Evolutionary conservation across 1,140 invertebrate species (phyloP).

Genomic region (Drosophila kohkoa): DNA sequence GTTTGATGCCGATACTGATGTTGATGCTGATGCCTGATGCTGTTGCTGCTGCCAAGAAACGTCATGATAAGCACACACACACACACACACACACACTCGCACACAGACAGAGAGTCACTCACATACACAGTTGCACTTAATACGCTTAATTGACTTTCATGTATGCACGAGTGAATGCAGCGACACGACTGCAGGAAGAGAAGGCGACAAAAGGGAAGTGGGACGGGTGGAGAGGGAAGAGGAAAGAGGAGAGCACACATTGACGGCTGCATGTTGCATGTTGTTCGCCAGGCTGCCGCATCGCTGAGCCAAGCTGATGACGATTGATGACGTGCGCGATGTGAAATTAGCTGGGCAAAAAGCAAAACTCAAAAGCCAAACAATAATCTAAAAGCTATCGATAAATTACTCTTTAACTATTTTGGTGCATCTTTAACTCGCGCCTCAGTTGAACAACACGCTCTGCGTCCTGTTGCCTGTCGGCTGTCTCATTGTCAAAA

Average conservation of each 20-base stretch:
- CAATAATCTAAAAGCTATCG: constrained; percentile 6
- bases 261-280: constrained; percentile 45
- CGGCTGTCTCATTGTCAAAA: constrained; percentile 14
- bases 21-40: neutral
- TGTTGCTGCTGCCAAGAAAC: constrained; percentile 58
- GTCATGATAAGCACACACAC: constrained; percentile 68
- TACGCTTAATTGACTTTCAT: constrained; percentile 81
- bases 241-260: constrained; percentile 21
- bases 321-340: constrained; percentile 54
- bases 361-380: neutral
- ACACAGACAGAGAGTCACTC: constrained; percentile 13
- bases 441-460: neutral
- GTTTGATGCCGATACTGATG: constrained; percentile 57
- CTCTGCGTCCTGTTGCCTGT: neutral
- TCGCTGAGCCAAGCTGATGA: constrained; percentile 58
- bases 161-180: constrained; percentile 78
- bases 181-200: constrained; percentile 44
- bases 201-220: constrained; percentile 56
- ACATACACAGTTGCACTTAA: constrained; percentile 66
- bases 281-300: constrained; percentile 60
- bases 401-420: neutral
- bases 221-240: neutral
- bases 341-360: constrained; percentile 45
- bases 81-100: constrained; percentile 19
- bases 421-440: neutral